A percentile compares a stretch with the other conserved stretches of the same genome.
These are phyloP conservation scores for Pangasianodon hypophthalmus DNA, from an alignment of 2,113 vertebrate species.

Conservation along the genomic window DNA sequence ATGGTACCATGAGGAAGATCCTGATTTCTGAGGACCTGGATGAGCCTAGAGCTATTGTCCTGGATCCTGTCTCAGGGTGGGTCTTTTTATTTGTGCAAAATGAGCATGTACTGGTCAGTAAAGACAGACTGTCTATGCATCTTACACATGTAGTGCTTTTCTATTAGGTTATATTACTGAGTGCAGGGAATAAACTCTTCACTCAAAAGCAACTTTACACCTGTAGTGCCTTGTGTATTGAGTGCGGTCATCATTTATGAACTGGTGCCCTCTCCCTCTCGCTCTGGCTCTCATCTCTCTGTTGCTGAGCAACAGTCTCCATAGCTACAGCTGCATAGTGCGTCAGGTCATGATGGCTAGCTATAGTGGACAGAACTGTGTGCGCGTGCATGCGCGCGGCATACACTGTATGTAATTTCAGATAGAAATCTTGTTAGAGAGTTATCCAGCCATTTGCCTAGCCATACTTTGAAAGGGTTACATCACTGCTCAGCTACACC, in stretches of 20 bases:
- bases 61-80: constrained; percentile 92
- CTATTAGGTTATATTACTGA: not conserved
- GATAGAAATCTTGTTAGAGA: not conserved
- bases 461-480: not conserved
- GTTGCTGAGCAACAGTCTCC: constrained; percentile 39
- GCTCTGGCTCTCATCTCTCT: not conserved
- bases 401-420: not conserved
- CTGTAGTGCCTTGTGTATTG: not conserved
- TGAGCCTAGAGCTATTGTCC: constrained; percentile 91
- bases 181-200: not conserved
- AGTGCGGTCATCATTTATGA: constrained; percentile 24
- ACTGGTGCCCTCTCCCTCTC: constrained; percentile 7
- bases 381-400: not conserved
- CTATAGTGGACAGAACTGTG: not conserved
- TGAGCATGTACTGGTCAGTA: not conserved
- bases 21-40: constrained; percentile 93
- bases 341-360: constrained; percentile 7
- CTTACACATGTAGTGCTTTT: not conserved
- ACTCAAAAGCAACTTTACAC: not conserved
- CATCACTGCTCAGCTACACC: not conserved
- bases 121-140: not conserved
- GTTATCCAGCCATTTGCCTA: not conserved
- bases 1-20: constrained; percentile 97
- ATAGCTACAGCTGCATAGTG: constrained; percentile 19
- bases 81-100: constrained; percentile 32